Conservation (phyloP, 53 echinoderm and acorn worm species). For the Hippasteria phrygiana region DNA sequence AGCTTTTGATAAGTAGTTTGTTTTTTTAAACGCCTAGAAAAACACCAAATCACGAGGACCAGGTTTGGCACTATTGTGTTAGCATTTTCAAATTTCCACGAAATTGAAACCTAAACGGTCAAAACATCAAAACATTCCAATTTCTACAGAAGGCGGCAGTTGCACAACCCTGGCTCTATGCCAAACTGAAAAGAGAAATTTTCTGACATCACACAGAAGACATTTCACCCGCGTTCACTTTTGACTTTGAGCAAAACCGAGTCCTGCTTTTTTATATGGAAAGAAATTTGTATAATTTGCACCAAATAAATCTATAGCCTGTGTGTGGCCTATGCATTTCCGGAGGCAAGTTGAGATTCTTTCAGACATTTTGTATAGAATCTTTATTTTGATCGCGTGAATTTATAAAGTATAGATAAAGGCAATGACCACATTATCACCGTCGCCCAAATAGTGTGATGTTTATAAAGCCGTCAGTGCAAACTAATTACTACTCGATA, state of each 20-base stretch:
- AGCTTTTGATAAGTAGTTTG: not conserved
- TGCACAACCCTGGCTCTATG: not conserved
- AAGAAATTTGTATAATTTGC: not conserved
- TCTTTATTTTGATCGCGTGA: conserved; percentile 42
- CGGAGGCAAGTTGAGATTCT: conserved; percentile 19
- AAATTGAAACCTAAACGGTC: not conserved
- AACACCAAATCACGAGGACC: not conserved
- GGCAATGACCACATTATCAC: conserved; percentile 14
- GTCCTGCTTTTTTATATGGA: conserved; percentile 3
- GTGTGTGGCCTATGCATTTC: conserved; percentile 22
- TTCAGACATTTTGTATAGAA: conserved; percentile 46
- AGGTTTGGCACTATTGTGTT: not conserved
- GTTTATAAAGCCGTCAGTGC: not conserved
- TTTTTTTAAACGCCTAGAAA: no score
- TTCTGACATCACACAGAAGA: not conserved
- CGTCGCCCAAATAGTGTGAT: not conserved
- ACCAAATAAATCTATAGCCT: not conserved
- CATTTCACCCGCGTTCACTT: not conserved
- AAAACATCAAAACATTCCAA: conserved; percentile 20
- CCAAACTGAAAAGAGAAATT: not conserved
- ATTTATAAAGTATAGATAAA: conserved; percentile 7
- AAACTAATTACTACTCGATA: no score
- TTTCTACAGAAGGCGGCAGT: not conserved
- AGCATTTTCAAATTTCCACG: not conserved
- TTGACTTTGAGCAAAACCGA: not conserved